A percentile compares a stretch with the other conserved stretches of the same genome.
These are phyloP conservation scores for Hemithea aestivaria DNA, from an alignment of 2,888 invertebrate species.

Conservation along the genomic window DNA sequence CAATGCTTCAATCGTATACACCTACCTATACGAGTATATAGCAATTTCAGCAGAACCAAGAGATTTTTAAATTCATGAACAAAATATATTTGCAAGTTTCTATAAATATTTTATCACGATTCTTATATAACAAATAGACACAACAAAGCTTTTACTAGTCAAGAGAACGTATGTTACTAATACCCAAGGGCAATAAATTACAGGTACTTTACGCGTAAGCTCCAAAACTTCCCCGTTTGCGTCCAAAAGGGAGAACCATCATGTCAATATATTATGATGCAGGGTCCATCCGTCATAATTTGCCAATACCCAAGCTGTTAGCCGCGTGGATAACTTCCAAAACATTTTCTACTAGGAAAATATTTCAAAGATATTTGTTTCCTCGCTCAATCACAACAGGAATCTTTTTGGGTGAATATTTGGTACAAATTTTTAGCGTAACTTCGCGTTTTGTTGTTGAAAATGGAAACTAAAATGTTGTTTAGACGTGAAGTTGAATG, in stretches of 20 bases:
- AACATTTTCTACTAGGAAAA: slow-evolving; percentile 12
- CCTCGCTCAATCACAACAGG: slow-evolving; percentile 13
- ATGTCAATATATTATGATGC: slow-evolving; percentile 36
- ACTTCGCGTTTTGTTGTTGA: slow-evolving; percentile 9
- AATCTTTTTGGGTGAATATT: slow-evolving; percentile 18
- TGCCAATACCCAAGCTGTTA: slow-evolving; percentile 39
- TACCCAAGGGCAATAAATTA: slow-evolving; percentile 14
- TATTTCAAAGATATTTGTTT: slow-evolving; percentile 12
- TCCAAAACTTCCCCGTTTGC: slow-evolving; percentile 8
- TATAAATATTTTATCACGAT: no score
- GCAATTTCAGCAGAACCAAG: no score
- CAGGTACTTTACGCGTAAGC: slow-evolving; percentile 7
- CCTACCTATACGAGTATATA: no score
- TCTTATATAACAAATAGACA: no score
- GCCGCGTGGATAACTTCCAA: slow-evolving; percentile 30
- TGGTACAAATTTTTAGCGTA: slow-evolving; percentile 15
- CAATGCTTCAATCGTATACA: no score
- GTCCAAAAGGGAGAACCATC: slow-evolving; percentile 21
- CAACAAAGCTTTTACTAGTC: not conserved
- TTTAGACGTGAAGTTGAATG: not conserved
- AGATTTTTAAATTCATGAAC: no score
- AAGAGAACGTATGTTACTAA: slow-evolving; percentile 3
- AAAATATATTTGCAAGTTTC: no score
- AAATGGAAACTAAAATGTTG: slow-evolving; percentile 5
- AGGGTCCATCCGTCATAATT: slow-evolving; percentile 48